A percentile compares a stretch with the other conserved stretches of the same genome.
Conservation (phyloP, 2,113 vertebrate genomes). For the Channa argus region DNA sequence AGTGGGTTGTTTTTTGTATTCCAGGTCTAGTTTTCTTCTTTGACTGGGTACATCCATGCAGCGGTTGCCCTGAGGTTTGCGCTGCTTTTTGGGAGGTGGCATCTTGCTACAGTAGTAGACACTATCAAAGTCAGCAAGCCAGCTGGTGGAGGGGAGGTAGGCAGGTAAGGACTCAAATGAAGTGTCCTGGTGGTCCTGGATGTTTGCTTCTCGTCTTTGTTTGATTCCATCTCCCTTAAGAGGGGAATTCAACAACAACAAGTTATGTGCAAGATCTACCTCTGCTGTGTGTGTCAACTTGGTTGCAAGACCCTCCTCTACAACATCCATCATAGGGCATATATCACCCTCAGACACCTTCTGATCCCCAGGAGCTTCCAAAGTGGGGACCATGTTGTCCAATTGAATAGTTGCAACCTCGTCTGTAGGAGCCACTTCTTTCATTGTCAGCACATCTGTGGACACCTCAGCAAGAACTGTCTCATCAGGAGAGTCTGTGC, state of each 20-base stretch:
- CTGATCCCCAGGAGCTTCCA: conserved; percentile 15
- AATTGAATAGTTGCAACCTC: conserved; percentile 12
- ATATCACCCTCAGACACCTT: conserved; percentile 4
- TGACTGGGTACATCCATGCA: conserved; percentile 15
- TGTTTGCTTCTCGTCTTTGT: not conserved
- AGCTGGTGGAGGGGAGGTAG: conserved; percentile 76
- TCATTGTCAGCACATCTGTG: not conserved
- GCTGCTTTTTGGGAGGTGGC: conserved; percentile 59
- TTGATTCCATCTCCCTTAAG: conserved; percentile 9
- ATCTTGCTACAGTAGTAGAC: conserved; percentile 57
- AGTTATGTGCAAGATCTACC: not conserved
- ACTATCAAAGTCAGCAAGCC: conserved; percentile 75
- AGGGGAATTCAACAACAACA: not conserved
- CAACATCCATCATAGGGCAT: not conserved
- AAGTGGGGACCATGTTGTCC: not conserved
- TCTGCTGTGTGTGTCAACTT: not conserved
- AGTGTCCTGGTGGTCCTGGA: conserved; percentile 64
- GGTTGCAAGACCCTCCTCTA: not conserved
- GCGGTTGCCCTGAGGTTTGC: not conserved
- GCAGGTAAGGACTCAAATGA: conserved; percentile 75
- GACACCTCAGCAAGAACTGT: conserved; percentile 10
- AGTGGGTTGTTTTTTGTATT: conserved; percentile 30
- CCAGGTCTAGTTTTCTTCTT: conserved; percentile 39
- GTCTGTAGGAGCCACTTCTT: conserved; percentile 4
- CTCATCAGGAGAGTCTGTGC: conserved; percentile 26